Percentiles rank a stretch among this genome's conserved stretches.
These are phyloP conservation scores for Amphibalanus amphitrite DNA, from an alignment of 1,140 invertebrate species.

Conservation along the genomic window DNA sequence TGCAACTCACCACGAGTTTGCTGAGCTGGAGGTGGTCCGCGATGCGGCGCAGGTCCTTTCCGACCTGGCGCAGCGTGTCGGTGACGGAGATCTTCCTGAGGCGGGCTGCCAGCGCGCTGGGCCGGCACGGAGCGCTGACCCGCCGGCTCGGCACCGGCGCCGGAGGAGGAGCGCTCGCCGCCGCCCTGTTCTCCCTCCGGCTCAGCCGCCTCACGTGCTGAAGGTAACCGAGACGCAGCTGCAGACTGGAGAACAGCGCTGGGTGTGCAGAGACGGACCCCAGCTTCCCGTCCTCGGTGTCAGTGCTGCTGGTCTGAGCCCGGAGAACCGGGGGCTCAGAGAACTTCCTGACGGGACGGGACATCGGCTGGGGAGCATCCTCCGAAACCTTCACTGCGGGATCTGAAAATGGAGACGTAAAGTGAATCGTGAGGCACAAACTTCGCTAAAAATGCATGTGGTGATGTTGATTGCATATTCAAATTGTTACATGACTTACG, in stretches of 20 bases:
- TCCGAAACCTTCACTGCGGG: background rate
- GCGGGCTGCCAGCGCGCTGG: background rate
- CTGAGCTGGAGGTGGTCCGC: background rate
- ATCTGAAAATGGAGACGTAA: background rate
- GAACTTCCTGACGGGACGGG: background rate
- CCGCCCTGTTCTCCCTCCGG: background rate
- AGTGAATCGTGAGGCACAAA: too few species aligned
- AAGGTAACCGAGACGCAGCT: background rate
- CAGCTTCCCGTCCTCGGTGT: background rate
- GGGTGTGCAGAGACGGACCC: background rate
- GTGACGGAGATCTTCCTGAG: background rate
- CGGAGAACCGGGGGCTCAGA: background rate
- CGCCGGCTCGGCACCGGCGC: background rate
- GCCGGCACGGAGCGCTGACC: background rate
- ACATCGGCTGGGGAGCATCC: background rate
- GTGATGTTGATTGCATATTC: too few species aligned
- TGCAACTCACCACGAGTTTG: slow-evolving; percentile 2
- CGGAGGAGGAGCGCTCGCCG: too few species aligned
- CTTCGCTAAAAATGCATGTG: too few species aligned
- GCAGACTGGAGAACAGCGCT: background rate
- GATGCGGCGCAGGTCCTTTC: background rate
- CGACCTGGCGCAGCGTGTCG: slow-evolving; percentile 1
- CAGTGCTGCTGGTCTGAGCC: background rate
- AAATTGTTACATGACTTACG: too few species aligned
- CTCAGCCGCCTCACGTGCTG: background rate